Conservation (phyloP, 2,113 vertebrate genomes). For the Ctenomys sociabilis region DNA sequence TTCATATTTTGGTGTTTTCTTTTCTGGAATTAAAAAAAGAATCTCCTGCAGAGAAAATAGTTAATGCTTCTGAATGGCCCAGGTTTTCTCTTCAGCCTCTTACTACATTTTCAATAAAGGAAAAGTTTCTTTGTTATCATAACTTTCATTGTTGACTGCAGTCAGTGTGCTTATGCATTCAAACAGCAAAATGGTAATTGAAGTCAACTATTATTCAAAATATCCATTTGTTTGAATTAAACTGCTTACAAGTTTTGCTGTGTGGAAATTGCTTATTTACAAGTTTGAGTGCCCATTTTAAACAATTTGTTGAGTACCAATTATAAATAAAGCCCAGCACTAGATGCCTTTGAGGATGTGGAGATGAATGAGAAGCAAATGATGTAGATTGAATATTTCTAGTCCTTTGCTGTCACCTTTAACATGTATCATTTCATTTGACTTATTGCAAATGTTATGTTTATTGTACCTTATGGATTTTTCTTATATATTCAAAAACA, state of each 20-base stretch:
- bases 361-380: background rate
- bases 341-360: background rate
- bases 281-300: background rate
- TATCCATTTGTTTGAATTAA: conserved; percentile 6
- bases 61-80: background rate
- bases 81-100: background rate
- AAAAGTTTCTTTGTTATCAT: background rate
- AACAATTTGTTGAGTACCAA: conserved; percentile 3
- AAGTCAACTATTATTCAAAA: conserved; percentile 28
- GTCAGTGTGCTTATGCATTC: background rate
- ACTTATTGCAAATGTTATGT: background rate
- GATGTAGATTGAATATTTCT: conserved; percentile 22
- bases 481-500: background rate
- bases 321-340: background rate
- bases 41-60: background rate
- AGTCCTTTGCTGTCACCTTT: background rate
- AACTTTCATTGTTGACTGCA: background rate
- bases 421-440: background rate
- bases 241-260: background rate
- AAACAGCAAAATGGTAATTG: background rate
- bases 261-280: background rate
- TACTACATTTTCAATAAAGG: conserved; percentile 28
- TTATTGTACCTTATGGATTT: conserved; percentile 16
- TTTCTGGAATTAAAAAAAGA: background rate
- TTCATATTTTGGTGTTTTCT: conserved; percentile 43